Conservation (phyloP, 1,140 invertebrate species). For the Psix sp. region DNA sequence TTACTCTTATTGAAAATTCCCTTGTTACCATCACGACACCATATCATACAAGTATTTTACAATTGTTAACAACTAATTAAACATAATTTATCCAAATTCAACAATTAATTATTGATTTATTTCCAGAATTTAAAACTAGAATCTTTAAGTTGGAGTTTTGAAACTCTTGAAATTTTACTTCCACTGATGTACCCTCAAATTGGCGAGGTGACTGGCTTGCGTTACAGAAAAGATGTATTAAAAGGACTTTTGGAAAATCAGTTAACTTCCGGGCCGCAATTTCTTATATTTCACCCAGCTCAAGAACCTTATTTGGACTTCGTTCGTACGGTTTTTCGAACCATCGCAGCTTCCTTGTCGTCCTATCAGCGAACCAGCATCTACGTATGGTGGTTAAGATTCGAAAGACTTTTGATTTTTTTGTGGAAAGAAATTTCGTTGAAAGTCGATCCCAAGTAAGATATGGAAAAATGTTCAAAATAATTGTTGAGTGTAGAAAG, state of each 20-base stretch:
- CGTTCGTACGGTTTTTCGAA: constrained; percentile 70
- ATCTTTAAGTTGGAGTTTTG: constrained; percentile 76
- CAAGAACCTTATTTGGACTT: constrained; percentile 80
- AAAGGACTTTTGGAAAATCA: constrained; percentile 74
- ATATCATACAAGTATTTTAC: constrained; percentile 65
- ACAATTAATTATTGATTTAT: constrained; percentile 4
- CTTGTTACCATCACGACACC: constrained; percentile 76
- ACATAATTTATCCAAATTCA: constrained; percentile 12
- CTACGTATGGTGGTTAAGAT: constrained; percentile 80
- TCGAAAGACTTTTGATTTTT: constrained; percentile 78
- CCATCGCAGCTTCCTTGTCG: constrained; percentile 65
- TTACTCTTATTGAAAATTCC: constrained; percentile 81
- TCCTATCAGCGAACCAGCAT: constrained; percentile 72
- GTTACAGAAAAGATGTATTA: constrained; percentile 70
- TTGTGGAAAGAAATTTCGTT: constrained; percentile 74
- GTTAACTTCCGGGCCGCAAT: constrained; percentile 79
- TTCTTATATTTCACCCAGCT: constrained; percentile 78
- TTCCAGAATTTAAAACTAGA: constrained; percentile 74
- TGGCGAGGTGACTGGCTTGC: constrained; percentile 66
- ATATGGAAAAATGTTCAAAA: constrained; percentile 4
- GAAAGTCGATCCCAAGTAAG: constrained; percentile 68
- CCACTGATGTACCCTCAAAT: constrained; percentile 73
- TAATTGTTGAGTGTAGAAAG: too few relatives aligned
- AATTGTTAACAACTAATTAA: too few relatives aligned
- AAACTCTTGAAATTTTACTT: constrained; percentile 77